Conservation (phyloP, 92 coral and sea anemone genomes). For the Bergia sp. region DNA sequence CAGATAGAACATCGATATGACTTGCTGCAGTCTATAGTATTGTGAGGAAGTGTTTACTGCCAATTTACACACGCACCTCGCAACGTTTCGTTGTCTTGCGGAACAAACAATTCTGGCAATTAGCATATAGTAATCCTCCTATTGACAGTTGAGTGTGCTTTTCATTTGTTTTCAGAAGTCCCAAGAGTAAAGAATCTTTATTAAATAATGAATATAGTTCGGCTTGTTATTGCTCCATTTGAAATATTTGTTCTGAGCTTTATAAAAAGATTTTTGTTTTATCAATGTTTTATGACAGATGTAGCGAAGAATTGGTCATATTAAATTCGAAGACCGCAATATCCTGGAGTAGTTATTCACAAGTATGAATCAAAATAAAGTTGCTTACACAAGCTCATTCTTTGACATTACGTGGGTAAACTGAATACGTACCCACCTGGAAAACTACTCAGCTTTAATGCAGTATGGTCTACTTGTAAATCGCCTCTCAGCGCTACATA, state of each 20-base stretch:
- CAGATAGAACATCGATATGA: not conserved
- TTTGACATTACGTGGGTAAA: no score
- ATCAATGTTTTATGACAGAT: conserved; percentile 5
- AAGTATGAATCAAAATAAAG: not conserved
- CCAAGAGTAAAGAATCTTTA: not conserved
- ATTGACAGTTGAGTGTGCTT: not conserved
- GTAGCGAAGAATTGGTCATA: not conserved
- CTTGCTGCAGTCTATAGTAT: not conserved
- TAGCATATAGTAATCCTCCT: conserved; percentile 35
- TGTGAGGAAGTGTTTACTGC: not conserved
- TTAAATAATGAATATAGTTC: conserved; percentile 10
- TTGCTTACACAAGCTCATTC: not conserved
- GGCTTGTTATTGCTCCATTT: not conserved
- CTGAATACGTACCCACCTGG: no score
- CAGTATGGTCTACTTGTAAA: no score
- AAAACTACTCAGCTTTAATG: no score
- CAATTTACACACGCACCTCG: not conserved
- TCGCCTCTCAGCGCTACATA: no score
- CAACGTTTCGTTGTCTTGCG: not conserved
- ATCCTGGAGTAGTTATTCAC: no score
- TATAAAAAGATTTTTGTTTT: not conserved
- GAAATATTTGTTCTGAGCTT: not conserved
- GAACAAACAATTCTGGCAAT: conserved; percentile 1
- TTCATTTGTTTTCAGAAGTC: not conserved
- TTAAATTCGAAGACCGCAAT: not conserved